Base-by-base conservation (phyloP, 2,888 invertebrate species). In the Cephus pygmeus region DNA sequence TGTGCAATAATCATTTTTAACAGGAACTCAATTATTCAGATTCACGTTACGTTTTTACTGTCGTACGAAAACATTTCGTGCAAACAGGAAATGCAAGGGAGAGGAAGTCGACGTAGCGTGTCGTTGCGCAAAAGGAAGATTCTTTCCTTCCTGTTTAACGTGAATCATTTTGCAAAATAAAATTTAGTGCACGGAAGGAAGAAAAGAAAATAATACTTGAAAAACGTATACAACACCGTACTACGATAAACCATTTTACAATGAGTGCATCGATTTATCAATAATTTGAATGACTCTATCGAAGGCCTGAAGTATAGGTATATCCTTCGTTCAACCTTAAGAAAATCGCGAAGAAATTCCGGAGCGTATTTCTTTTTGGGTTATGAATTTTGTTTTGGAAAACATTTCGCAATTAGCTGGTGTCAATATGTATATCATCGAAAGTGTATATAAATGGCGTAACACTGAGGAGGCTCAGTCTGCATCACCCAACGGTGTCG, bases 391-490 rank as follows among this genome's bases (percentile, higher is more conserved):
- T 56, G 56, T 56, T 74, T 71, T 71, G 71, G 71, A 71, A 31
- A 56, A 34, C 71, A 12, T 77, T 77, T 79, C 79, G 15, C 76
- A 76, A 80, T 78, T 76, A 36, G 56, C 77, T 69, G 69, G 34
- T 75, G 77, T 56, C 56, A 56, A 56, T 56, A 35, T 23, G 56
- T 56, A 56, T 56, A 76, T 69, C 73, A 69, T 23, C 76, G 71
- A 33, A 71, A 75, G 76, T 80, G 77, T 83, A 83, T 82, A 83
- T 81, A 80, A 79, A 80, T 83, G 79, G 79, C 75, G 79, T 75
- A 77, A 78, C 76, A 36, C 77, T 34, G 73, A 71, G 34, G 68
- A 69, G 56, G 34, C 33, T 78, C 83, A 83, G 81, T 82, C 80
- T 79, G 78, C 77, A 68, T 78, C 68, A 68, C 69, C 33, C 34